phyloP scores from a whole-genome alignment of 2,888 invertebrate species.

The Ochropacha duplaris region DNA sequence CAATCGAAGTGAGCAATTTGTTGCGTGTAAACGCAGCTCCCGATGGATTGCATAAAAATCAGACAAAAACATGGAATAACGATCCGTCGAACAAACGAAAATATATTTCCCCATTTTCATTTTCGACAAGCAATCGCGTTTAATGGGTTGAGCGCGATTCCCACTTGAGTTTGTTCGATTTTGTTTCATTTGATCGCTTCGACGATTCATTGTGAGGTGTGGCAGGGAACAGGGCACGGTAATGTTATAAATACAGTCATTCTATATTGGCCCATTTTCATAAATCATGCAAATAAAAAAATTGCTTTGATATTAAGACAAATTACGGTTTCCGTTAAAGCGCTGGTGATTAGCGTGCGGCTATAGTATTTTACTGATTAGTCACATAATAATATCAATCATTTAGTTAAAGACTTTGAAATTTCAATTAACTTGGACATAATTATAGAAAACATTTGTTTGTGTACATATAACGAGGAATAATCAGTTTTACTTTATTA shows the following conservation, averaged over 20 bases:
- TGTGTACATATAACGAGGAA: too few relatives aligned
- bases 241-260: constrained; percentile 25
- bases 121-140: constrained; percentile 79
- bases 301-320: constrained; percentile 5
- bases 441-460: too few relatives aligned
- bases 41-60: constrained; percentile 72
- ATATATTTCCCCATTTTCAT: constrained; percentile 77
- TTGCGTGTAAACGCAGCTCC: constrained; percentile 68
- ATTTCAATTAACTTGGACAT: neutral
- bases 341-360: neutral
- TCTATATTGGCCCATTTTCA: constrained; percentile 24
- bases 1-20: constrained; percentile 73
- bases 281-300: constrained; percentile 8
- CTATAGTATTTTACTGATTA: neutral
- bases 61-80: constrained; percentile 64
- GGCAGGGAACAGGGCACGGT: constrained; percentile 22
- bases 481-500: too few relatives aligned
- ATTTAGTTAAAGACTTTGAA: neutral
- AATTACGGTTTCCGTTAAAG: neutral
- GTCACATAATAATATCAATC: neutral
- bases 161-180: constrained; percentile 77
- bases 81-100: constrained; percentile 65
- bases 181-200: constrained; percentile 71
- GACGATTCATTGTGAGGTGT: constrained; percentile 56
- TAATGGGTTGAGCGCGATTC: constrained; percentile 76